Evolutionary conservation across 2,888 invertebrate species (phyloP).

Genomic region (Aporophyla nigra): DNA sequence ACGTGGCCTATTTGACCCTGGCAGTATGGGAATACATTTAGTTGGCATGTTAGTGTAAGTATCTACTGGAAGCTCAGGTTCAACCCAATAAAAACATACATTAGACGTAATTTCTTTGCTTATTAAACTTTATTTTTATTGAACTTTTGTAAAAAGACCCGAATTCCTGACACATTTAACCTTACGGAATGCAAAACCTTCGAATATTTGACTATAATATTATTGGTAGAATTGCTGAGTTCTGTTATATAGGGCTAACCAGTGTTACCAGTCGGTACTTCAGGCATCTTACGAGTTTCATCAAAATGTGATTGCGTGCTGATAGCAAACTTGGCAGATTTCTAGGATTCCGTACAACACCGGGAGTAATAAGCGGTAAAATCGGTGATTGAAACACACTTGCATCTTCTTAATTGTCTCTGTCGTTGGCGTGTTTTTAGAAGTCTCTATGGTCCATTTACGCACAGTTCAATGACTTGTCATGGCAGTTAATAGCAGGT

Average conservation of each 20-base stretch:
- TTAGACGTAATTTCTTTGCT: background rate
- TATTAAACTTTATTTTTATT: background rate
- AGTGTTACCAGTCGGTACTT: no score
- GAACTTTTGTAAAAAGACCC: background rate
- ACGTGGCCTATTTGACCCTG: background rate
- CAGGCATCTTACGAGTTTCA: background rate
- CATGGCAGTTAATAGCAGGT: background rate
- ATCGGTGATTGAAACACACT: background rate
- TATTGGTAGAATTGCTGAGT: no score
- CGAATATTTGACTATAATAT: background rate
- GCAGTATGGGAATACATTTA: background rate
- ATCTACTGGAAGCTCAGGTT: background rate
- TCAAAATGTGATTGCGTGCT: background rate
- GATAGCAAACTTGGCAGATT: background rate
- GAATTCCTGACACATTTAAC: background rate
- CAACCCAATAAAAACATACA: background rate
- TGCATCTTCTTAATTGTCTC: background rate
- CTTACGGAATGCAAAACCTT: background rate
- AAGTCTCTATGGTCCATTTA: background rate
- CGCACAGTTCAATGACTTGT: background rate
- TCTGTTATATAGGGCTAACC: background rate
- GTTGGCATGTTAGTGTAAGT: background rate
- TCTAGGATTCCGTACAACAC: no score
- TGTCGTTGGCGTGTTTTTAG: background rate
- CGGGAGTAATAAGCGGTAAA: background rate